A percentile compares a stretch with the other conserved stretches of the same genome.
phyloP scores from a whole-genome alignment of 2,888 invertebrate species.

The Proisotoma minuta region DNA sequence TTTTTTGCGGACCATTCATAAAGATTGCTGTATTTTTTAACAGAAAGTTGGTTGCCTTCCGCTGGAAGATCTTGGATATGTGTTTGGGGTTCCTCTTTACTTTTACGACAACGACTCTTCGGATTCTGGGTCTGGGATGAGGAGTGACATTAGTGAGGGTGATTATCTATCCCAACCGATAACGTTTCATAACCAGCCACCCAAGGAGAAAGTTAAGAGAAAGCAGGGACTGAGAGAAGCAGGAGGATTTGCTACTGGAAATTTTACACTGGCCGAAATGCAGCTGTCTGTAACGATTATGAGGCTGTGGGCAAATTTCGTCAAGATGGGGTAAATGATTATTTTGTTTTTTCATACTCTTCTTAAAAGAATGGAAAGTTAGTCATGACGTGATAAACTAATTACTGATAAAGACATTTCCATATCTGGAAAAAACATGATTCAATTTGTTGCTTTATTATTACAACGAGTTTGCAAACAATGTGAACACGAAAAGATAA shows the following conservation, averaged over 20 bases:
- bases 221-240: neutral
- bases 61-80: conserved; percentile 83
- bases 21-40: too few relatives aligned
- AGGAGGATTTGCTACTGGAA: conserved; percentile 73
- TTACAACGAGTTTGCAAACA: too few relatives aligned
- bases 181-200: too few relatives aligned
- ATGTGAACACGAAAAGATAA: too few relatives aligned
- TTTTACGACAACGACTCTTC: conserved; percentile 30
- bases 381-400: too few relatives aligned
- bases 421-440: too few relatives aligned
- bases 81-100: conserved; percentile 78
- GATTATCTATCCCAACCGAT: neutral
- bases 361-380: too few relatives aligned
- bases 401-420: too few relatives aligned
- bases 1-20: too few relatives aligned
- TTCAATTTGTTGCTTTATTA: too few relatives aligned
- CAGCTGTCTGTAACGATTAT: conserved; percentile 81
- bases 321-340: conserved; percentile 85
- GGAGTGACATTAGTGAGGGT: conserved; percentile 14
- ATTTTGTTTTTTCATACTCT: too few relatives aligned
- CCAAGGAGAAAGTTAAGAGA: neutral
- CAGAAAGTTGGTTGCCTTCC: conserved; percentile 89
- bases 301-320: conserved; percentile 88
- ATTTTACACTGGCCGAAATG: conserved; percentile 82
- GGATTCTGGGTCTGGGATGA: conserved; percentile 5